Percentiles rank a stretch among this genome's conserved stretches.
Evolutionary conservation across 35 echinoderm and acorn worm genomes (phyloP).

Genomic region (Chiridota heheva): DNA sequence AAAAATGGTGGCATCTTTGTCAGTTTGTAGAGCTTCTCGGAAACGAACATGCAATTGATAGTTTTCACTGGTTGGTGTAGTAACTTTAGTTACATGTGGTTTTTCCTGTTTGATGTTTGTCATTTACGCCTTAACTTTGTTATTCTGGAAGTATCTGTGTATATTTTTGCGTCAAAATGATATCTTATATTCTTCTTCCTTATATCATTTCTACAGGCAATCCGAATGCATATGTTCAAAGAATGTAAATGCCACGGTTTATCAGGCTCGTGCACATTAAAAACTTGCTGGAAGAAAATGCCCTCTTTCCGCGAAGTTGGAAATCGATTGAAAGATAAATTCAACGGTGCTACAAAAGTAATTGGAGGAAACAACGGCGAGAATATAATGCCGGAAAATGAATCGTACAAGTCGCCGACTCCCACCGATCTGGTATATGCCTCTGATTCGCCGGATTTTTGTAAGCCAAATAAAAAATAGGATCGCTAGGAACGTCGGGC

Average conservation of each 20-base stretch:
- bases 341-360: slow-evolving; percentile 91
- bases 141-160: no score
- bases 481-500: slow-evolving; percentile 80
- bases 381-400: slow-evolving; percentile 65
- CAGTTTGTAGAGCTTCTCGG: no score
- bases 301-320: slow-evolving; percentile 86
- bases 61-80: no score
- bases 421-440: slow-evolving; percentile 75
- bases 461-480: slow-evolving; percentile 73
- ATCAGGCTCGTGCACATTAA: slow-evolving; percentile 88
- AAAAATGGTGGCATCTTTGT: no score
- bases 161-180: no score
- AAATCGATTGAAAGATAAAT: slow-evolving; percentile 69
- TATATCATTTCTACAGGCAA: slow-evolving; percentile 37
- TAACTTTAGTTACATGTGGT: no score
- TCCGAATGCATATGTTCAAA: slow-evolving; percentile 54
- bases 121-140: no score
- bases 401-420: slow-evolving; percentile 62
- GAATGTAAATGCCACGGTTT: slow-evolving; percentile 96
- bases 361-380: slow-evolving; percentile 88
- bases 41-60: no score
- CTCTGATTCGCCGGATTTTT: slow-evolving; percentile 85
- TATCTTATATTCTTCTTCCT: no score
- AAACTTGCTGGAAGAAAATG: slow-evolving; percentile 98
- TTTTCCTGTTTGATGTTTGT: no score